A percentile compares a stretch with the other conserved stretches of the same genome.
Evolutionary conservation across 2,888 invertebrate genomes (phyloP).

Genomic region (Muscina levida): DNA sequence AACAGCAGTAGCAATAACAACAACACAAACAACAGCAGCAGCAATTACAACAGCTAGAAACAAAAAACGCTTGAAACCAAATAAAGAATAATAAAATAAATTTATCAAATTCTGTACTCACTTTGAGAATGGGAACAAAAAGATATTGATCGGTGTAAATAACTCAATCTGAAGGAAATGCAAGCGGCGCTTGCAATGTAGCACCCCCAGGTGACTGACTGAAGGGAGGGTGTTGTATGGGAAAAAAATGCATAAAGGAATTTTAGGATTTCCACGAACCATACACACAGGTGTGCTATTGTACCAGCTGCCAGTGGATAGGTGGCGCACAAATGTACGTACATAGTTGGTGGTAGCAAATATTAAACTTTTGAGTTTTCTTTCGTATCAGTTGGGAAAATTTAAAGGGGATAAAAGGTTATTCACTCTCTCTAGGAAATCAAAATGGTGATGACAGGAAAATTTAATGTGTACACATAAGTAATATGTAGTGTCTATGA

Average conservation of each 20-base stretch:
- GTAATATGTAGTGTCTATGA: too few relatives aligned
- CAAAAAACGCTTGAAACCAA: neutral
- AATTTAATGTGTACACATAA: too few relatives aligned
- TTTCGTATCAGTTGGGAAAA: too few relatives aligned
- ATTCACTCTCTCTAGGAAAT: too few relatives aligned
- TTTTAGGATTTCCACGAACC: slow-evolving; percentile 6
- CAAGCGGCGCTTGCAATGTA: neutral
- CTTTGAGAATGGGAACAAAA: neutral
- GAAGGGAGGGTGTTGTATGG: neutral
- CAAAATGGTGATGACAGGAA: too few relatives aligned
- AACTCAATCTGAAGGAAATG: slow-evolving; percentile 24
- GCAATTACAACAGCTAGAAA: too few relatives aligned
- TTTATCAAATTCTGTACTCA: slow-evolving; percentile 7
- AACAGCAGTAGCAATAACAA: too few relatives aligned
- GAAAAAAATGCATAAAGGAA: neutral
- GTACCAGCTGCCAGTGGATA: neutral
- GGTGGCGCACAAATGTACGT: too few relatives aligned
- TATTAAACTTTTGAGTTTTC: too few relatives aligned
- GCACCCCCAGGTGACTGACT: neutral
- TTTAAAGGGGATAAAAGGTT: too few relatives aligned
- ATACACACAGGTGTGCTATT: slow-evolving; percentile 10
- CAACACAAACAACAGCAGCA: too few relatives aligned
- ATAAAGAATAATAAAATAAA: neutral
- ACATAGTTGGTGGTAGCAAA: too few relatives aligned
- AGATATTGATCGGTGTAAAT: slow-evolving; percentile 12